Conservation (phyloP, 2,888 invertebrate species). For the Syrista parreyssii region DNA sequence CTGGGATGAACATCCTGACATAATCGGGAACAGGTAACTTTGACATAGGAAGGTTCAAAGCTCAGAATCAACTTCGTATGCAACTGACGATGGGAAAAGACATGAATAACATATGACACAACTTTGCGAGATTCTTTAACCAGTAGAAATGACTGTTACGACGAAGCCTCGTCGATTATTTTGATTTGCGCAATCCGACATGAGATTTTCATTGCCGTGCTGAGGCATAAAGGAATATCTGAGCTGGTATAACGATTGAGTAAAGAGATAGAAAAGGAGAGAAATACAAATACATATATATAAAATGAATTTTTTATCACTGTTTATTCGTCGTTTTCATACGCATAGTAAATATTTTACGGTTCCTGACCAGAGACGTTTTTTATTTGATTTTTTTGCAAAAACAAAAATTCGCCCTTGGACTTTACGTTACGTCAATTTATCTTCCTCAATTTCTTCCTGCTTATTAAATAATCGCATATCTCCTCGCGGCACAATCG, state of each 20-base stretch:
- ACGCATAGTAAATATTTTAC: neutral
- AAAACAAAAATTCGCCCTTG: neutral
- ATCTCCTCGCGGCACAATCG: neutral
- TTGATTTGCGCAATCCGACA: neutral
- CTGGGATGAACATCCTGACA: neutral
- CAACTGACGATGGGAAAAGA: neutral
- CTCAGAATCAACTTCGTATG: neutral
- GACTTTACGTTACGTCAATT: neutral
- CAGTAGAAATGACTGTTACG: neutral
- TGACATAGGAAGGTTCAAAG: neutral
- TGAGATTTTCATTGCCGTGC: neutral
- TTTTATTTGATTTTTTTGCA: neutral
- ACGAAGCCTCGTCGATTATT: neutral
- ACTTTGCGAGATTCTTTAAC: neutral
- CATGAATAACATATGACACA: neutral
- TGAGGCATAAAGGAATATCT: neutral
- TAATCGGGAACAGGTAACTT: neutral
- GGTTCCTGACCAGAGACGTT: neutral
- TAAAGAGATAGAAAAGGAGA: neutral
- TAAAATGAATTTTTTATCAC: neutral
- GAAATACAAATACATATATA: neutral
- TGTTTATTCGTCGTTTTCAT: neutral
- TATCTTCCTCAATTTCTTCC: neutral
- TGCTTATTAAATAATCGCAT: neutral
- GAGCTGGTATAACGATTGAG: too few species aligned